A percentile compares a stretch with the other conserved stretches of the same genome.
Conservation (phyloP, 1,140 invertebrate species). For the Sycobia sp. region DNA sequence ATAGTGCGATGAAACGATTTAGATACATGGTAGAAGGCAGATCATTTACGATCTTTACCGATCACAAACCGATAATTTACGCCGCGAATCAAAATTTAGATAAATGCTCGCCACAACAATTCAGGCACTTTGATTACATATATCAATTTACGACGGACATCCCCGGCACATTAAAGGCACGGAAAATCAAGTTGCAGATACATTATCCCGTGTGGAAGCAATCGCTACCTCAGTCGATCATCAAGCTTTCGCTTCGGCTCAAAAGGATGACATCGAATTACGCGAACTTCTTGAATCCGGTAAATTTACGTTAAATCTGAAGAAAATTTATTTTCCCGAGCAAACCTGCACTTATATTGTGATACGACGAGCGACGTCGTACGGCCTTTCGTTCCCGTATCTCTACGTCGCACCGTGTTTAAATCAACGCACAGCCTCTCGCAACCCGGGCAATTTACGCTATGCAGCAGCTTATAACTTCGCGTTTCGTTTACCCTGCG, state of each 20-base stretch:
- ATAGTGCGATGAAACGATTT: constrained; percentile 46
- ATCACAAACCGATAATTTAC: constrained; percentile 56
- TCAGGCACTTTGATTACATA: constrained; percentile 46
- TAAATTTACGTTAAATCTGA: too few species aligned
- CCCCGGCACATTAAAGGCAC: constrained; percentile 38
- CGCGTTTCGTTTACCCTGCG: too few species aligned
- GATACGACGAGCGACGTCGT: too few species aligned
- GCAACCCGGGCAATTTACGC: too few species aligned
- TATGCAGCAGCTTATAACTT: too few species aligned
- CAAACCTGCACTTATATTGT: too few species aligned
- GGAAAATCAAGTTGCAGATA: constrained; percentile 40
- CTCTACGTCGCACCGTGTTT: too few species aligned
- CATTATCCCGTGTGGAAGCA: constrained; percentile 31
- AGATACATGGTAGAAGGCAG: constrained; percentile 45
- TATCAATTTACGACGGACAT: constrained; percentile 52
- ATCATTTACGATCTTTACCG: constrained; percentile 48
- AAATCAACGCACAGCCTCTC: too few species aligned
- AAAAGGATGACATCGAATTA: too few species aligned
- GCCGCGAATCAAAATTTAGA: constrained; percentile 45
- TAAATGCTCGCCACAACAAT: constrained; percentile 45
- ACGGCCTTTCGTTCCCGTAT: background rate
- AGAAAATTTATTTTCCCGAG: background rate
- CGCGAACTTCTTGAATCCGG: too few species aligned
- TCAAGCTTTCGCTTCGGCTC: too few species aligned
- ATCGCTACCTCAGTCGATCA: background rate